A percentile compares a stretch with the other conserved stretches of the same genome.
phyloP scores from a whole-genome alignment of 92 coral and sea anemone genomes.

The Parazoanthus darwini region DNA sequence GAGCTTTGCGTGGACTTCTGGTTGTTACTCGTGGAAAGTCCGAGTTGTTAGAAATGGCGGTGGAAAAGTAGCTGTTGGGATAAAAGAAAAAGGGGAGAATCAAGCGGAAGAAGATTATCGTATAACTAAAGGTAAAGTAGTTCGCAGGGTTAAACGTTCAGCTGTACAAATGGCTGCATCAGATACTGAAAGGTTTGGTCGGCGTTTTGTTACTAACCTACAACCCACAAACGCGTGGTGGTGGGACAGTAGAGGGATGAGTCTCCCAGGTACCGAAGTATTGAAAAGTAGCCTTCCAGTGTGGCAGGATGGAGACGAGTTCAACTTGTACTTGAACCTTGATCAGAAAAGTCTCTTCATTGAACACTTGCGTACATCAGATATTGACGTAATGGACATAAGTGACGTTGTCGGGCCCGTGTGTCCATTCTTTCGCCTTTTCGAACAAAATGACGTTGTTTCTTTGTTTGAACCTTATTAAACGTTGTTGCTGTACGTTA shows the following conservation, averaged over 20 bases:
- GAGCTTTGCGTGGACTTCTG: neutral
- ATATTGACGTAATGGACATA: neutral
- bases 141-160: too few species aligned
- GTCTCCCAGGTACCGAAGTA: neutral
- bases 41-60: neutral
- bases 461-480: neutral
- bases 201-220: too few species aligned
- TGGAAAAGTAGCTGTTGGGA: constrained; percentile 6
- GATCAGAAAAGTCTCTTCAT: neutral
- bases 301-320: neutral
- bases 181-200: too few species aligned
- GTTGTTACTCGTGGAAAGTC: constrained; percentile 39
- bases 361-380: constrained; percentile 27
- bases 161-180: too few species aligned
- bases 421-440: constrained; percentile 6
- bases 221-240: too few species aligned
- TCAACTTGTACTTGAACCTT: constrained; percentile 22
- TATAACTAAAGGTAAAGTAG: too few species aligned
- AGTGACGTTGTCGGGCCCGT: constrained; percentile 9
- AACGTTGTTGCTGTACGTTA: too few species aligned
- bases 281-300: neutral
- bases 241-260: neutral
- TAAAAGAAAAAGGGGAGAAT: too few species aligned
- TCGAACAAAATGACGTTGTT: neutral
- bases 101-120: too few species aligned